Base-by-base conservation (phyloP, 2,888 invertebrate genomes). In the Disparrhopalites patrizii region DNA sequence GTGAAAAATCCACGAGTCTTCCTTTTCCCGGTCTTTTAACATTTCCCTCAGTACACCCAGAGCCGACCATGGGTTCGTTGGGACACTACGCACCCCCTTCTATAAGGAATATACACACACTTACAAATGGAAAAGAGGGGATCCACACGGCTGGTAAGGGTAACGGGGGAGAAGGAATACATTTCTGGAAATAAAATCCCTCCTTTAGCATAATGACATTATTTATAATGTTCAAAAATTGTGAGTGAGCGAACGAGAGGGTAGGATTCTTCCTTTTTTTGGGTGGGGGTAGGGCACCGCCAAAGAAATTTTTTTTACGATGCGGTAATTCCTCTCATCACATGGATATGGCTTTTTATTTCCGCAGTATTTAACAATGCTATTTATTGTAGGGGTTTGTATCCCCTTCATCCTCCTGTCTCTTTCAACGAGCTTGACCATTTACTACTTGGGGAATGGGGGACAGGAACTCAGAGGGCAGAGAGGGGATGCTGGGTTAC, bases 1-100 rank as follows among this genome's bases (percentile, higher is more conserved):
- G 62, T 65, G 68, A 65, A 66, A 66, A 55, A 58, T 60, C 43
- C 47, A 23, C 47, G 47, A 20, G 23, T 47, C 47, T 47, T 25
- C 25, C 47, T 3, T 3, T 4, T 23, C 20, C 36, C 36, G 7
- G 8, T 10, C 36, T 36, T 15, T 36, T 15, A 10, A 7, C 15
- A 7, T 36, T 20, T 52, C 51, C 23, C 31, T 57, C 27, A n/a
- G n/a, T n/a, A n/a, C n/a, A n/a, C n/a, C n/a, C n/a, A n/a, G n/a
- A n/a, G n/a, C n/a, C n/a, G n/a, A n/a, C n/a, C n/a, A n/a, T n/a
- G n/a, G n/a, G n/a, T n/a, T n/a, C n/a, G n/a, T n/a, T n/a, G n/a
- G n/a, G n/a, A n/a, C n/a, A n/a, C n/a, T n/a, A n/a, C n/a, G n/a
- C n/a, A n/a, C n/a, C n/a, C n/a, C n/a, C n/a, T n/a, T n/a, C n/a